Percentiles rank a stretch among this genome's conserved stretches.
Evolutionary conservation across 2,888 invertebrate species (phyloP).

Genomic region (Melitaea athalia): DNA sequence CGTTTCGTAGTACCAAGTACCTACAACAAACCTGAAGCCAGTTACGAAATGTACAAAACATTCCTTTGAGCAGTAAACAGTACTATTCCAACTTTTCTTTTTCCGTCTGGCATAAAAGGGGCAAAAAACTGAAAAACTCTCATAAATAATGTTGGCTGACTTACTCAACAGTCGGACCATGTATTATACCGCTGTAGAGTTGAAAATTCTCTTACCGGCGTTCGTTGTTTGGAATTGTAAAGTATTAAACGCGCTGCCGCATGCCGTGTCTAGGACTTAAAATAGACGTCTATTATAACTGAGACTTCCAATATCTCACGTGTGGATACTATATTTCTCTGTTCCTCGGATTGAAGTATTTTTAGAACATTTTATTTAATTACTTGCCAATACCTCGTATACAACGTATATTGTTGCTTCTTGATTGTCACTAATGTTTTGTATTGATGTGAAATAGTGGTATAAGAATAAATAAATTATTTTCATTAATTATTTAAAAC

Average conservation of each 20-base stretch:
- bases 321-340: not conserved
- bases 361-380: not conserved
- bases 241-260: conserved; percentile 14
- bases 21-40: conserved; percentile 12
- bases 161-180: conserved; percentile 29
- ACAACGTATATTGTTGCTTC: too few relatives aligned
- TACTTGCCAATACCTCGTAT: not conserved
- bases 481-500: too few relatives aligned
- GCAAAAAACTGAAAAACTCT: conserved; percentile 31
- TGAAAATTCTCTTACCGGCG: conserved; percentile 25
- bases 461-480: too few relatives aligned
- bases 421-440: too few relatives aligned
- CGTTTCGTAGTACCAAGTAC: conserved; percentile 7
- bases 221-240: conserved; percentile 17
- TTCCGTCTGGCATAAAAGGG: conserved; percentile 25
- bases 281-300: not conserved
- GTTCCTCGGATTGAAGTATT: not conserved
- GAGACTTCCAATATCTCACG: not conserved
- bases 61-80: conserved; percentile 31
- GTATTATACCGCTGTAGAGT: conserved; percentile 25
- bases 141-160: conserved; percentile 35
- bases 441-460: too few relatives aligned
- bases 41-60: conserved; percentile 26
- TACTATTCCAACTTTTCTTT: conserved; percentile 26
- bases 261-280: conserved; percentile 3